phyloP scores from a whole-genome alignment of 2,797 vertebrate genomes.

The Artibeus jamaicensis region DNA sequence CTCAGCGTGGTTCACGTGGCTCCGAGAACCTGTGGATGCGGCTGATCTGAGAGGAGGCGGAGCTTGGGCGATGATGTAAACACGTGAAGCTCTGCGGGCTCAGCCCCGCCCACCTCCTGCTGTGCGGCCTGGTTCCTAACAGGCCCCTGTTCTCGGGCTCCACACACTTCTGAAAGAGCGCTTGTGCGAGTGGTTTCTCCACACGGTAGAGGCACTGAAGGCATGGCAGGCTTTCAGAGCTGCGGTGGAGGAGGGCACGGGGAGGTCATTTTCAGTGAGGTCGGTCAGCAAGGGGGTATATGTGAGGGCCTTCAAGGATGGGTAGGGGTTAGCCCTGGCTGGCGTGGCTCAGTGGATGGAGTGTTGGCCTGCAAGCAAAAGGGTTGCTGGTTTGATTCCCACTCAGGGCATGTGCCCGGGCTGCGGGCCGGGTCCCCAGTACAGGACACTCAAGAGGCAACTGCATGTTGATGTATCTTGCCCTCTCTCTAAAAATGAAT shows the following conservation, averaged over 20 bases:
- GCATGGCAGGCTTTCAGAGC: not conserved
- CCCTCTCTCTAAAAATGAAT: too few relatives aligned
- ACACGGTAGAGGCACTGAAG: not conserved
- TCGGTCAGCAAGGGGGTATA: not conserved
- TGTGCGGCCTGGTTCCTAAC: not conserved
- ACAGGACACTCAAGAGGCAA: too few relatives aligned
- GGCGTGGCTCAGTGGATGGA: too few relatives aligned
- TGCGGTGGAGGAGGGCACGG: not conserved
- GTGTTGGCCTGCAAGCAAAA: too few relatives aligned
- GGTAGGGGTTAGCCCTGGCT: not conserved
- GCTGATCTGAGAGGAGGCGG: not conserved
- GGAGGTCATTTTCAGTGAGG: not conserved
- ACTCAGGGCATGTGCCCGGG: too few relatives aligned
- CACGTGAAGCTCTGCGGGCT: not conserved
- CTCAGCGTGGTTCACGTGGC: not conserved
- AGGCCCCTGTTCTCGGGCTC: not conserved
- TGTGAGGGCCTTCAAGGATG: not conserved
- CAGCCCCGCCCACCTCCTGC: not conserved
- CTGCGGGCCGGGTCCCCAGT: too few relatives aligned
- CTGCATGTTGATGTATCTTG: too few relatives aligned
- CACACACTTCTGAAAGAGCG: too few relatives aligned
- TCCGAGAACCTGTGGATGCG: too few relatives aligned
- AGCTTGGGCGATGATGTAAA: not conserved
- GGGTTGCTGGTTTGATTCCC: too few relatives aligned
- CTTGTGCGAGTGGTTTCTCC: not conserved